Evolutionary conservation across 2,113 vertebrate genomes (phyloP).

Genomic region (Nerophis ophidion): DNA sequence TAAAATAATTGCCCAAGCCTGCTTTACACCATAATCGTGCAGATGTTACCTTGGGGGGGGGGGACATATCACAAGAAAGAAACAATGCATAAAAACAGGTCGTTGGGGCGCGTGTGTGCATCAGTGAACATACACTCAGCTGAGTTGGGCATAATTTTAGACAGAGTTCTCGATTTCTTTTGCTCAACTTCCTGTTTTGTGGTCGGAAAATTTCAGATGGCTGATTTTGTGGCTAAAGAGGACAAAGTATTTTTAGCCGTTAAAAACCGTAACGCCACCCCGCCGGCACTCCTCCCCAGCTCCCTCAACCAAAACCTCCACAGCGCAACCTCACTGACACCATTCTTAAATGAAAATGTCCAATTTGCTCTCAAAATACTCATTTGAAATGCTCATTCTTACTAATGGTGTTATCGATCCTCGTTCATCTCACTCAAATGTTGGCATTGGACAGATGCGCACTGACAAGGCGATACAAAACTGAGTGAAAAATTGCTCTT

Average conservation of each 20-base stretch:
- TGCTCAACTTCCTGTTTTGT: constrained; percentile 72
- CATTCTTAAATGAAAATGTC: not conserved
- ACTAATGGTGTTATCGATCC: too few species aligned
- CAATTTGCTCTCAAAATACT: too few species aligned
- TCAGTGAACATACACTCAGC: constrained; percentile 8
- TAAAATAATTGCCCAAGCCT: too few species aligned
- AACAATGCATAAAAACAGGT: not conserved
- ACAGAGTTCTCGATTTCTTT: constrained; percentile 73
- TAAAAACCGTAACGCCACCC: not conserved
- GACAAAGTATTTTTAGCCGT: constrained; percentile 69
- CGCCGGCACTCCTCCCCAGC: not conserved
- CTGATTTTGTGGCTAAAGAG: constrained; percentile 71
- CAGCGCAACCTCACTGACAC: not conserved
- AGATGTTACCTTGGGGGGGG: too few species aligned
- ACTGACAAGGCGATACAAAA: not conserved
- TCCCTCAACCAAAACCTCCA: constrained; percentile 14
- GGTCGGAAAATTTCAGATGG: constrained; percentile 78
- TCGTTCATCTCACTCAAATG: not conserved
- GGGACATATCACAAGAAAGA: not conserved
- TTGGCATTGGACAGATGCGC: not conserved
- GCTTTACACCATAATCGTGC: too few species aligned
- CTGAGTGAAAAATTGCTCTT: not conserved
- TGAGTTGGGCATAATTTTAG: constrained; percentile 63
- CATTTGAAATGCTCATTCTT: too few species aligned
- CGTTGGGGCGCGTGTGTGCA: not conserved